Conservation (phyloP, 1,140 invertebrate genomes). For the Drosophila pallidifrons region DNA sequence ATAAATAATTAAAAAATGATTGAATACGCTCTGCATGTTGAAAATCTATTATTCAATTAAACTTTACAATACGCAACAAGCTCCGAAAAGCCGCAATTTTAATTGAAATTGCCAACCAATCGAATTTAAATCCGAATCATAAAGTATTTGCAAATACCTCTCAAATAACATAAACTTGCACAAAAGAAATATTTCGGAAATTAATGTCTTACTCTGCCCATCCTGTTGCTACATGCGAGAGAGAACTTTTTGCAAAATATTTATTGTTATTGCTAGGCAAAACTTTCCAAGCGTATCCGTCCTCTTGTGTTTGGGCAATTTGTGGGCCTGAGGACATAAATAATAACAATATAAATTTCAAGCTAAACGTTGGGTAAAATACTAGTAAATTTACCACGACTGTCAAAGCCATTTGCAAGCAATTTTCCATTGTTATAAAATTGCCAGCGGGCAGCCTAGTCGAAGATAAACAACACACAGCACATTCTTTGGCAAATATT, state of each 20-base stretch:
- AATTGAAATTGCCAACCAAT: conserved; percentile 12
- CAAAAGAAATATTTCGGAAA: conserved; percentile 21
- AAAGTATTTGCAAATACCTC: not conserved
- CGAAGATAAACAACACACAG: not conserved
- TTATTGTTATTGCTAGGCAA: conserved; percentile 61
- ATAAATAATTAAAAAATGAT: not conserved
- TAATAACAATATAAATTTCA: conserved; percentile 57
- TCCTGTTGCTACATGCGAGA: not conserved
- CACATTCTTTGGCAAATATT: conserved; percentile 2
- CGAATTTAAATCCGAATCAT: conserved; percentile 3
- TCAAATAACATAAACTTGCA: not conserved
- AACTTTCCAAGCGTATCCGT: conserved; percentile 22
- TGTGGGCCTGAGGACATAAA: conserved; percentile 42
- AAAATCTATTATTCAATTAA: conserved; percentile 1
- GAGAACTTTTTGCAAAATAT: conserved; percentile 36
- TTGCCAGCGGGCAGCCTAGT: conserved; percentile 14
- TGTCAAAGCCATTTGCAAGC: conserved; percentile 17
- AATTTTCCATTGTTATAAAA: conserved; percentile 55
- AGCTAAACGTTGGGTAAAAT: conserved; percentile 35
- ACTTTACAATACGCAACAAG: not conserved
- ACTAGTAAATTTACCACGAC: conserved; percentile 24
- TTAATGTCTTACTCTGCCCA: not conserved
- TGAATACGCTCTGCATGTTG: too few relatives aligned
- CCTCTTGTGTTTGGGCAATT: conserved; percentile 26
- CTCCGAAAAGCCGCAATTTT: not conserved